These are phyloP conservation scores for Prosapia bicincta DNA, from an alignment of 2,888 invertebrate genomes.

Conservation along the genomic window DNA sequence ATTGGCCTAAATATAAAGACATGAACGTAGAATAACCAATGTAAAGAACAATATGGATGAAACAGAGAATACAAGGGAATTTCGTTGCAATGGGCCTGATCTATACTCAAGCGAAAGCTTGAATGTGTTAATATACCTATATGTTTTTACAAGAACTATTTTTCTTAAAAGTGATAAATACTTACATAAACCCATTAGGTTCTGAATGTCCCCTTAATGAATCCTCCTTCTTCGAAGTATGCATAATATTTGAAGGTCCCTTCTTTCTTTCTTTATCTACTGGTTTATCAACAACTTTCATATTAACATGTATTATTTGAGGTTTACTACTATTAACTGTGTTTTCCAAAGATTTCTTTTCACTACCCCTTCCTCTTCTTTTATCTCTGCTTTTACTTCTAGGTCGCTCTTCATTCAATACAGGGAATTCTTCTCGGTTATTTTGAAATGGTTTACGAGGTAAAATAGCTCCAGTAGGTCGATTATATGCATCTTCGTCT, in stretches of 20 bases:
- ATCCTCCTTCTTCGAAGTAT: background rate
- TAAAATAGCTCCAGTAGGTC: background rate
- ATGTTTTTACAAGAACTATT: too few relatives aligned
- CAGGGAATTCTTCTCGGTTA: constrained; percentile 19
- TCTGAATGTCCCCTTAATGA: background rate
- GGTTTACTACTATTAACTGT: background rate
- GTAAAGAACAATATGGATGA: too few relatives aligned
- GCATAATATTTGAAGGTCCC: background rate
- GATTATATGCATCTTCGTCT: constrained; percentile 79
- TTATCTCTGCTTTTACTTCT: constrained; percentile 23
- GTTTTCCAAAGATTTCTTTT: background rate
- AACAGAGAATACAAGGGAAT: too few relatives aligned
- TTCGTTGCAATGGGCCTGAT: too few relatives aligned
- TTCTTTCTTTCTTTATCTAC: background rate
- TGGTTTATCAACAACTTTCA: background rate
- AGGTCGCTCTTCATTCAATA: background rate
- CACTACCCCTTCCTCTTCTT: background rate
- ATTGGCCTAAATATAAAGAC: too few relatives aligned
- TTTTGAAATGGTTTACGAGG: constrained; percentile 11
- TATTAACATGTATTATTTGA: background rate
- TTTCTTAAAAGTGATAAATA: background rate
- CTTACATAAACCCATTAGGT: background rate
- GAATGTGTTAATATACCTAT: too few relatives aligned
- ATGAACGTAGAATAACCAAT: too few relatives aligned
- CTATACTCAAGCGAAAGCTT: too few relatives aligned